Percentiles rank a stretch among this genome's conserved stretches.
These are phyloP conservation scores for Apoda limacodes DNA, from an alignment of 2,888 invertebrate species.

Conservation along the genomic window DNA sequence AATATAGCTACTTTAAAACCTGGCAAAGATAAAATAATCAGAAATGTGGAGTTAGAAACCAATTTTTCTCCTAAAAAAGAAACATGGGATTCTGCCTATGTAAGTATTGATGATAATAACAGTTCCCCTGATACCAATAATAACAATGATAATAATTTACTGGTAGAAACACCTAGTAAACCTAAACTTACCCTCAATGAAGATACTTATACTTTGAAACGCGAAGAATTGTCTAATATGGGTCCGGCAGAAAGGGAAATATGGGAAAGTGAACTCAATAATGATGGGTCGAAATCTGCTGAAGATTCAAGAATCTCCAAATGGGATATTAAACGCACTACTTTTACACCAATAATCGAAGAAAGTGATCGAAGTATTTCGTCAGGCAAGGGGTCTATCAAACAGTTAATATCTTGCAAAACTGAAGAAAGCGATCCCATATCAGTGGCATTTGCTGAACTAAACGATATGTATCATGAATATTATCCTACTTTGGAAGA, in stretches of 20 bases:
- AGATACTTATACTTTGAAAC: slow-evolving; percentile 24
- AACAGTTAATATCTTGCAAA: slow-evolving; percentile 18
- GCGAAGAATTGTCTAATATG: slow-evolving; percentile 41
- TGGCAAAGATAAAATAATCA: slow-evolving; percentile 28
- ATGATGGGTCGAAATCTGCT: background rate
- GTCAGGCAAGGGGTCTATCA: slow-evolving; percentile 33
- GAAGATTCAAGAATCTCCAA: slow-evolving; percentile 25
- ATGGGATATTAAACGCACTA: slow-evolving; percentile 39
- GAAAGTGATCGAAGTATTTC: slow-evolving; percentile 49
- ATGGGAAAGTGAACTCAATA: slow-evolving; percentile 33
- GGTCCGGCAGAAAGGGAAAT: slow-evolving; percentile 60
- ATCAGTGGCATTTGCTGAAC: slow-evolving; percentile 58
- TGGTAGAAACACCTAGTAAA: slow-evolving; percentile 33
- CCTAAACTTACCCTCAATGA: slow-evolving; percentile 31
- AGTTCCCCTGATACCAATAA: slow-evolving; percentile 53
- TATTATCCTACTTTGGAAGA: slow-evolving; percentile 43
- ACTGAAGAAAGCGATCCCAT: slow-evolving; percentile 46
- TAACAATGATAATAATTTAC: slow-evolving; percentile 38
- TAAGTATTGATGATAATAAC: slow-evolving; percentile 63
- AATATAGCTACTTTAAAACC: slow-evolving; percentile 29
- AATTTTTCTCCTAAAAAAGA: slow-evolving; percentile 48
- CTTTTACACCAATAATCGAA: slow-evolving; percentile 56
- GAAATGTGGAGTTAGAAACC: slow-evolving; percentile 15
- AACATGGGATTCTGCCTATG: slow-evolving; percentile 65
- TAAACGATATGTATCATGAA: slow-evolving; percentile 49